These are phyloP conservation scores for Zaprionus bogoriensis DNA, from an alignment of 2,888 invertebrate genomes.

Conservation along the genomic window DNA sequence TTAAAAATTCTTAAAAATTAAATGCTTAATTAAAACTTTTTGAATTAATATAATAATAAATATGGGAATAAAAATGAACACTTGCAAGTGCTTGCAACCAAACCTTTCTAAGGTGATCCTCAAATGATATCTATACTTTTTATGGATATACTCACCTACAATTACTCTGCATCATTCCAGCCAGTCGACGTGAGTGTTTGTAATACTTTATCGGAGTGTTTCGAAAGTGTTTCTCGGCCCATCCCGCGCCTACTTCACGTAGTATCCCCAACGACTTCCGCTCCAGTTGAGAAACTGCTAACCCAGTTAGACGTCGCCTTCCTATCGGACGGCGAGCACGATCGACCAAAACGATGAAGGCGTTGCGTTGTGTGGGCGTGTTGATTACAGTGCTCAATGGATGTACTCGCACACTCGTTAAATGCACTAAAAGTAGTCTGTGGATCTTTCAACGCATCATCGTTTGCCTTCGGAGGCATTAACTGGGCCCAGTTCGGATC, in stretches of 20 bases:
- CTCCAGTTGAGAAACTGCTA: slow-evolving; percentile 65
- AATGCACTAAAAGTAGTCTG: slow-evolving; percentile 60
- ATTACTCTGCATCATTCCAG: neutral
- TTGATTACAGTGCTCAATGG: slow-evolving; percentile 56
- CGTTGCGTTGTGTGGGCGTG: slow-evolving; percentile 57
- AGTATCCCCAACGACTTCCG: slow-evolving; percentile 53
- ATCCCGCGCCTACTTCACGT: slow-evolving; percentile 5
- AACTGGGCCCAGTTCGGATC: slow-evolving; percentile 27
- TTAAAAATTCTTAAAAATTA: too few species aligned
- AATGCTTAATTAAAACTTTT: too few species aligned
- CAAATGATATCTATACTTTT: too few species aligned
- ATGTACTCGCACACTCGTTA: slow-evolving; percentile 39
- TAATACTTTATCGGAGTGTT: neutral
- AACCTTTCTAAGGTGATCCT: too few species aligned
- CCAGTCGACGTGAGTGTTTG: rapidly evolving
- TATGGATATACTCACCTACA: too few species aligned
- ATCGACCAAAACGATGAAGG: slow-evolving; percentile 17
- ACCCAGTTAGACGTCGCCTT: slow-evolving; percentile 52
- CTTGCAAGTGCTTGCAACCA: too few species aligned
- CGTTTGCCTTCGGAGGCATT: slow-evolving; percentile 8
- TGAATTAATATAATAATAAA: too few species aligned
- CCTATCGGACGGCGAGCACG: slow-evolving; percentile 10
- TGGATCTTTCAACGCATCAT: slow-evolving; percentile 50
- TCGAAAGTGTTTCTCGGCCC: neutral
- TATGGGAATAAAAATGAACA: too few species aligned